Evolutionary conservation across 2,888 invertebrate genomes (phyloP).

Genomic region (Suillia variegata): DNA sequence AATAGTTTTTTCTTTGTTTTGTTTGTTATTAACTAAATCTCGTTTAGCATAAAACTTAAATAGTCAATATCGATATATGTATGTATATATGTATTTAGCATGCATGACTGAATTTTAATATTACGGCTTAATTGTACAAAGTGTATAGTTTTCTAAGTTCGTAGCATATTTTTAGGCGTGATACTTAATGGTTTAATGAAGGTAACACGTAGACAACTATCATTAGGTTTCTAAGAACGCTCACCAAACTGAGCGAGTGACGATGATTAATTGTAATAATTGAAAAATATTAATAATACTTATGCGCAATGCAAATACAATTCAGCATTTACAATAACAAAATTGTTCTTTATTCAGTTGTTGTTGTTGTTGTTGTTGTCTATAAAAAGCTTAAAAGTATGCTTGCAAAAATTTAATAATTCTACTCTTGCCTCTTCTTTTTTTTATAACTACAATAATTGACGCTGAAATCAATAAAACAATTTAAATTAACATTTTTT

Average conservation of each 20-base stretch:
- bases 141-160: constrained; percentile 13
- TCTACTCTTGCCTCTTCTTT: background rate
- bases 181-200: constrained; percentile 10
- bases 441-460: constrained; percentile 41
- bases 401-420: constrained; percentile 16
- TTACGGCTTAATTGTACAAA: constrained; percentile 28
- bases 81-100: too few relatives aligned
- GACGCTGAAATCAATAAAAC: constrained; percentile 35
- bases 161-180: background rate
- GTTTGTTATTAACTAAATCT: background rate
- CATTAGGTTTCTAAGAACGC: too few relatives aligned
- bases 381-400: constrained; percentile 27
- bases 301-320: background rate
- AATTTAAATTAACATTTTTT: constrained; percentile 13
- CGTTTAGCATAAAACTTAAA: constrained; percentile 15
- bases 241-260: too few relatives aligned
- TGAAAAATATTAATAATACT: background rate
- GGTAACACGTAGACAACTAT: background rate
- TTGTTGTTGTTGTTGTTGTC: too few relatives aligned
- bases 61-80: too few relatives aligned
- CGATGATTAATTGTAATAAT: too few relatives aligned
- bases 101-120: constrained; percentile 35
- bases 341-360: background rate
- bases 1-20: background rate
- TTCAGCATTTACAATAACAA: background rate